phyloP scores from a whole-genome alignment of 2,888 invertebrate species.

The Lasioglossum lativentre region DNA sequence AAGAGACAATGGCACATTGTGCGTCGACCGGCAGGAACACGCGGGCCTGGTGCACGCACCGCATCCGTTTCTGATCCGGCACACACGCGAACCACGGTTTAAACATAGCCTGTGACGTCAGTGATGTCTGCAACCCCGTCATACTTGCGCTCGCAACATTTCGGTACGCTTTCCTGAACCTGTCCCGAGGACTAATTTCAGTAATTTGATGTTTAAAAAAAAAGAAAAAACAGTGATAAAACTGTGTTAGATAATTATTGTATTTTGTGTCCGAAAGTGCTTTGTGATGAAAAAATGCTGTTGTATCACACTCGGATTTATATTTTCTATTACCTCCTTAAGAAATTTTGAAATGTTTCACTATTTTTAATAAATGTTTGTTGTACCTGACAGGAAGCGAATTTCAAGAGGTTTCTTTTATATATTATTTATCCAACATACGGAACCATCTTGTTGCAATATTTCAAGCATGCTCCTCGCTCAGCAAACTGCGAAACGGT shows the following conservation, averaged over 20 bases:
- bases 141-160: slow-evolving; percentile 33
- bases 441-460: background rate
- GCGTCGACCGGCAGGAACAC: slow-evolving; percentile 54
- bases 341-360: too few relatives aligned
- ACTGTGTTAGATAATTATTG: background rate
- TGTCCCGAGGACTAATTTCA: background rate
- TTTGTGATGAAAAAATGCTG: background rate
- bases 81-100: slow-evolving; percentile 66
- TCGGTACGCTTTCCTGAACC: background rate
- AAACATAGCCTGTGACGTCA: slow-evolving; percentile 80
- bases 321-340: background rate
- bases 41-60: slow-evolving; percentile 64
- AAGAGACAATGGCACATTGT: slow-evolving; percentile 79
- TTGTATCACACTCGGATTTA: background rate
- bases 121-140: slow-evolving; percentile 45
- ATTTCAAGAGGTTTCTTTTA: too few relatives aligned
- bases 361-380: too few relatives aligned
- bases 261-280: background rate
- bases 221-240: background rate
- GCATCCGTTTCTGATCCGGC: slow-evolving; percentile 78
- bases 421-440: background rate
- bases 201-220: background rate
- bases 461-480: background rate
- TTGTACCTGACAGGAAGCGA: too few relatives aligned
- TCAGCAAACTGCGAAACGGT: background rate